phyloP scores from a whole-genome alignment of 30 jellyfish, hydroid and myxozoan species.

The Catostylus mosaicus region DNA sequence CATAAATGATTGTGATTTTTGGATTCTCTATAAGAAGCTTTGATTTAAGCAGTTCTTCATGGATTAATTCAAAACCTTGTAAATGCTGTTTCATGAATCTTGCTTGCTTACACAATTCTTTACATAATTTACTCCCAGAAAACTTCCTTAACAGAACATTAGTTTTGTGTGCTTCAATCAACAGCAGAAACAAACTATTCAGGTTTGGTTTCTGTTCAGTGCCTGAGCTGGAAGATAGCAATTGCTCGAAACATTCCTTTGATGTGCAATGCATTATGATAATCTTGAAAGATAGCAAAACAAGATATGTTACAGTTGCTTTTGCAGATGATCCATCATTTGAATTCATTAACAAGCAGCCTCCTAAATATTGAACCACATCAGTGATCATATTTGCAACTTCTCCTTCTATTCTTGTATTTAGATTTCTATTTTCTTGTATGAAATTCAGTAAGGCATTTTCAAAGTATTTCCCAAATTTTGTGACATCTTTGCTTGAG shows the following conservation, averaged over 20 bases:
- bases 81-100: conserved; percentile 13
- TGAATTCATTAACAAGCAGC: background rate
- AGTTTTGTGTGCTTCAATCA: conserved; percentile 35
- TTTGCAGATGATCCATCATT: background rate
- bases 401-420: background rate
- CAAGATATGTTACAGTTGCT: conserved; percentile 21
- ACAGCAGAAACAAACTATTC: background rate
- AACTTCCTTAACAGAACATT: background rate
- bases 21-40: conserved; percentile 47
- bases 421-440: conserved; percentile 21
- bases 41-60: conserved; percentile 6
- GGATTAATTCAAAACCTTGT: conserved; percentile 18
- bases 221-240: background rate
- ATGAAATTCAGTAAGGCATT: conserved; percentile 11
- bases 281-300: conserved; percentile 28
- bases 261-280: conserved; percentile 20
- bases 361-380: background rate
- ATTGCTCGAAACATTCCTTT: background rate
- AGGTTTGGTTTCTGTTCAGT: background rate
- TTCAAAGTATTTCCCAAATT: conserved; percentile 60
- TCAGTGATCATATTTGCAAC: conserved; percentile 1
- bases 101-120: conserved; percentile 52
- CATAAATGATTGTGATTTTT: conserved; percentile 28
- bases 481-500: conserved; percentile 17
- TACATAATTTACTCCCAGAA: conserved; percentile 5